Evolutionary conservation across 2,113 vertebrate species (phyloP), one percentile per base, ranked within the genome.

Genomic region (Acrocephalus kingi): DNA sequence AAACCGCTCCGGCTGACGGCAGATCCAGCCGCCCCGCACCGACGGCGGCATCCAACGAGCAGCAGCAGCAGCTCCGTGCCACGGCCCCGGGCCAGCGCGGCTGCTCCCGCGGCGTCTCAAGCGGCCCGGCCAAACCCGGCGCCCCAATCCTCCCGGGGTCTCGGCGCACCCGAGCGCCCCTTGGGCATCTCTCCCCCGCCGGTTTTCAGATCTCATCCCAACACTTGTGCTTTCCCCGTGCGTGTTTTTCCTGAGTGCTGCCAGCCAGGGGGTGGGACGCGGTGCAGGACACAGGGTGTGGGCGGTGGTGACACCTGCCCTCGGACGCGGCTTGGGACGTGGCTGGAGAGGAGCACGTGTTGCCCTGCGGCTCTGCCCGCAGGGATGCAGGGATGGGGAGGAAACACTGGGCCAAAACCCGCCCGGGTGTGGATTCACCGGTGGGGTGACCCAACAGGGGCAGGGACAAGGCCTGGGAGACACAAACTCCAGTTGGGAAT

Each of bases 381-480:
- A 9, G 0, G 2, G 31, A 13, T 21, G 22, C 28, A 5, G 64
- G 37, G 5, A 46, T 17, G 62, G 39, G 66, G 39, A 89, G 61
- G 69, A 41, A 54, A 7, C 30, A 0, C 43, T 30, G 0, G 3
- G 78, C 28, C 58, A 18, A 56, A 88, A 43, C 35, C 27, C 0
- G 1, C 20, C 22, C 0, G 1, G 67, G 18, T 33, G 68, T 0
- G 12, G 54, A 37, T 3, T 15, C 35, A 6, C 4, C 1, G 0
- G 0, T 7, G 39, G 62, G 62, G 62, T 2, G 58, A 84, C 41
- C 35, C 48, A 39, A 6, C 3, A 3, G 52, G 4, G 1, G 35
- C 8, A 13, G 39, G 8, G 8, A 28, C 11, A 7, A 93, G 77
- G 84, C 81, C 68, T 56, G 1, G 0, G 22, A 4, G 64, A 9